Conservation (phyloP, 2,888 invertebrate species). For the Sphaerophoria taeniata region DNA sequence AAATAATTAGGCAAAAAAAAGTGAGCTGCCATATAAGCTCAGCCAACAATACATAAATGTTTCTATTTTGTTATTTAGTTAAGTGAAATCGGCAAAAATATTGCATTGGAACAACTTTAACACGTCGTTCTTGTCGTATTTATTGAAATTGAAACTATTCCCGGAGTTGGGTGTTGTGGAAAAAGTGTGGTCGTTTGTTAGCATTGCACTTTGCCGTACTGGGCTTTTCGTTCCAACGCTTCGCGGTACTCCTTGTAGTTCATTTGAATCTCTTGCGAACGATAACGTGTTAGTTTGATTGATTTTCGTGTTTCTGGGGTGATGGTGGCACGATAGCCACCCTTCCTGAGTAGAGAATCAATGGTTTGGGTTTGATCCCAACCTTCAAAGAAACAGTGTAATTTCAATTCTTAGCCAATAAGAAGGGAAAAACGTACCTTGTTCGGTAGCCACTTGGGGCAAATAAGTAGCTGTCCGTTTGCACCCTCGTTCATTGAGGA, state of each 20-base stretch:
- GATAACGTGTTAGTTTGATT: conserved; percentile 97
- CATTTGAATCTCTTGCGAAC: conserved; percentile 97
- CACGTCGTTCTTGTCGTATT: conserved; percentile 14
- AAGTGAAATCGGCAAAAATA: conserved; percentile 68
- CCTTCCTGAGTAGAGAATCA: conserved; percentile 98
- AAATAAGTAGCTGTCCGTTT: conserved; percentile 99
- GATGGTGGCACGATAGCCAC: conserved; percentile 96
- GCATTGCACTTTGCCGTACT: conserved; percentile 82
- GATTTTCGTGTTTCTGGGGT: conserved; percentile 94
- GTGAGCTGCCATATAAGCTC: conserved; percentile 43
- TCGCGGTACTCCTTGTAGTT: conserved; percentile 91
- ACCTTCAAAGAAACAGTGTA: conserved; percentile 84
- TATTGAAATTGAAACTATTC: conserved; percentile 40
- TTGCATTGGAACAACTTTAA: conserved; percentile 63
- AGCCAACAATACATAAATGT: conserved; percentile 56
- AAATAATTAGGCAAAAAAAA: conserved; percentile 48
- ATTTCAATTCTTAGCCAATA: neutral
- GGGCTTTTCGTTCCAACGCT: conserved; percentile 80
- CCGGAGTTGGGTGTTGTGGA: conserved; percentile 33
- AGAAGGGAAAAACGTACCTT: conserved; percentile 87
- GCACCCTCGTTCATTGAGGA: conserved; percentile 95
- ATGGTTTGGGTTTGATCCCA: conserved; percentile 99
- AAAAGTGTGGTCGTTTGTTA: conserved; percentile 77
- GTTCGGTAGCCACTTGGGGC: conserved; percentile 98
- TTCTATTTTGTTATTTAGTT: conserved; percentile 34